Base-by-base conservation (phyloP, 1,140 invertebrate genomes). In the Thaumetopoea pityocampa region DNA sequence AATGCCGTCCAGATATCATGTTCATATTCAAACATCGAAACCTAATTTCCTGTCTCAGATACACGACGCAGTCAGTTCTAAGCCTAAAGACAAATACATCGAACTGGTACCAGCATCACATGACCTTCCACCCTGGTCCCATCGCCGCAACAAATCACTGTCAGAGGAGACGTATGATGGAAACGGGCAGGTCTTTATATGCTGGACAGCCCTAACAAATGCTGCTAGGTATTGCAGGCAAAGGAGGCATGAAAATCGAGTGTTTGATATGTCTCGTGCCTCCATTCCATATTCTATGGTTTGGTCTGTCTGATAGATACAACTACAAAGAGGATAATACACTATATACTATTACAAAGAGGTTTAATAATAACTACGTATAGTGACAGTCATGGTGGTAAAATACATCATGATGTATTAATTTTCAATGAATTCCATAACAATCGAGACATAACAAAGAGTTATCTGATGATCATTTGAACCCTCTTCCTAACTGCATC, bases 41-140 rank as follows among this genome's bases (percentile, higher is more conserved):
- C 76, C 76, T 80, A 80, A 80, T 80, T 80, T 80, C 76, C 76
- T 77, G 76, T 80, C 76, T 77, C 66, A 80, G 76, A 76, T 77
- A 80, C 70, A 58, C 28, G 48, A 49, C 49, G 48, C 55, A 50
- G 63, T 55, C 38, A 60, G 61, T 46, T 64, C 59, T 69, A 64
- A 66, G 67, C 70, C 71, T 67, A 70, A 80, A 80, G 76, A 80
- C 76, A 80, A 80, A 80, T 73, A 70, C 67, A 55, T 41, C 51
- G 47, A 27, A 35, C 34, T n/a, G 42, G 48, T 28, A 26, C 72
- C 67, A 73, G 12, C 32, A 5, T 64, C 51, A 30, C 6, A 20
- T 32, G 67, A 71, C 38, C 66, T 43, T n/a, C 50, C 61, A 17
- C 45, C 27, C 54, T 43, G 33, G 40, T 33, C 30, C 24, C 30